Evolutionary conservation across 2,888 invertebrate species (phyloP).

Genomic region (Poecilus cupreus): DNA sequence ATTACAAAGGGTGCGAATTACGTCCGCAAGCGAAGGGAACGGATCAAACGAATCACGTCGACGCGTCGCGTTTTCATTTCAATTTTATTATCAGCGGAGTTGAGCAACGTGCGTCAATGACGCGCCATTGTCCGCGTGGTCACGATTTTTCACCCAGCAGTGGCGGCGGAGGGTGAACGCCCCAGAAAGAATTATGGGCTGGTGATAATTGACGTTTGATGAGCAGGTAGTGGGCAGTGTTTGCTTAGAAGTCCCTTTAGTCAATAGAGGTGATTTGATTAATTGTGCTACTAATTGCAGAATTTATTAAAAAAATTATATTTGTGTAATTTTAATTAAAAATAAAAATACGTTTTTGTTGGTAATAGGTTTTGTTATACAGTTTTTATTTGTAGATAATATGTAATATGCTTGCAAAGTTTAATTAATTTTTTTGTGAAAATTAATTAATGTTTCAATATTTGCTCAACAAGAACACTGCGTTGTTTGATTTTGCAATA

Average conservation of each 20-base stretch:
- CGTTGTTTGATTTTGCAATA: too few relatives aligned
- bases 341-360: too few relatives aligned
- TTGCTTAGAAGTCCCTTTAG: background rate
- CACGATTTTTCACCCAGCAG: slow-evolving; percentile 19
- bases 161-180: background rate
- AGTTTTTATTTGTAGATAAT: too few relatives aligned
- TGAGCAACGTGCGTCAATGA: slow-evolving; percentile 28
- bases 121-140: slow-evolving; percentile 38
- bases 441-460: slow-evolving; percentile 2
- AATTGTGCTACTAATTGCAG: too few relatives aligned
- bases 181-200: background rate
- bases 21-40: slow-evolving; percentile 16
- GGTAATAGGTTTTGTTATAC: too few relatives aligned
- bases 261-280: too few relatives aligned
- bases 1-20: slow-evolving; percentile 35
- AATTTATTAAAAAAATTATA: too few relatives aligned
- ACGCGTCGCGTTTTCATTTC: slow-evolving; percentile 40
- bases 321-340: too few relatives aligned
- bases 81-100: slow-evolving; percentile 35
- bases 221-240: background rate
- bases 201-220: slow-evolving; percentile 9
- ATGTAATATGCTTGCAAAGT: background rate
- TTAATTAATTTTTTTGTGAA: slow-evolving; percentile 2
- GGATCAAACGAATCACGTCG: slow-evolving; percentile 41
- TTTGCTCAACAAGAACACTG: background rate